Base-by-base conservation (phyloP, 2,113 vertebrate genomes). In the Aptenodytes forsteri region DNA sequence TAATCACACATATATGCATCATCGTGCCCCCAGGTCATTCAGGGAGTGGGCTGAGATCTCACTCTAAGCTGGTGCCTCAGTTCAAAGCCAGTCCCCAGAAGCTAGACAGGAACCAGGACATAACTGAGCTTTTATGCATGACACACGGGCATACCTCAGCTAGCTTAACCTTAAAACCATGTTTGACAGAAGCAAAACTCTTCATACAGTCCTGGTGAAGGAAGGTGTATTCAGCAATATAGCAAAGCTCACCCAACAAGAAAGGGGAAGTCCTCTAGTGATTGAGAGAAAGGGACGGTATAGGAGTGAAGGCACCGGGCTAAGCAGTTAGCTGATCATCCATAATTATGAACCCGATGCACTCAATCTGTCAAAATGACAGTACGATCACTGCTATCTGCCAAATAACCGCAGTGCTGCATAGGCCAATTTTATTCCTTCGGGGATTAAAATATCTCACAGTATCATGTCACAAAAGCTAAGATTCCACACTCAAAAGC, bases 301-400 rank as follows among this genome's bases (percentile, higher is more conserved):
- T 13, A 67, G 65, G 44, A 59, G 56, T 56, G 44, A 87, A 87
- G 49, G 25, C 64, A 73, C 7, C 19, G 2, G 6, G 22, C 42
- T 78, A 78, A 64, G 58, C 23, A 67, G 25, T 58, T 71, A 64
- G 20, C 13, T 36, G 44, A 55, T 71, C 4, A 1, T 32, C 9
- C 34, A 16, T 36, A 62, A 21, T 16, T 52, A 38, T 8, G 64
- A 78, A 17, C 3, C 16, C 0, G 0, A 49, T 16, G 55, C 46
- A 54, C 23, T 70, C n/a, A 59, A 32, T 16, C 80, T 50, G 17
- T 54, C 80, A 78, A 93, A 87, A 54, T 9, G 15, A 42, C 38
- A 62, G 29, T 23, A 38, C 2, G 0, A 75, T 54, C 46, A 17
- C 61, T 40, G 13, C 19, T 58, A 13, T 50, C 25, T 59, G 55